Conservation (phyloP, 2,888 invertebrate species). For the Pristionchus fissidentatus region DNA sequence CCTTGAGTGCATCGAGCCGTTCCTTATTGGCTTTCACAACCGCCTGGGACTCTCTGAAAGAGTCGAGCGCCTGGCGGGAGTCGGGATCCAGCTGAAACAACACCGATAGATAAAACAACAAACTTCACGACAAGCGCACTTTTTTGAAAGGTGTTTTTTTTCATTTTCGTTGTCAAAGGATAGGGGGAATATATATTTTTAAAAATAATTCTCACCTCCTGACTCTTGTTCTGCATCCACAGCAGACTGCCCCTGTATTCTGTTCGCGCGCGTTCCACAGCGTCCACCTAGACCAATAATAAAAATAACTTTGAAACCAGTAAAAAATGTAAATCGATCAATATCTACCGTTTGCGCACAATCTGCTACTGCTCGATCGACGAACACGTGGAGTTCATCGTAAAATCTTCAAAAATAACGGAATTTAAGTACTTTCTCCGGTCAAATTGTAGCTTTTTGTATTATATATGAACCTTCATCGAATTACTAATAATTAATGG, state of each 20-base stretch:
- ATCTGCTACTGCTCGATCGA: slow-evolving; percentile 92
- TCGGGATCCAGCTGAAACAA: slow-evolving; percentile 90
- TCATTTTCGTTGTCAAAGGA: no score
- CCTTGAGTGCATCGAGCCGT: slow-evolving; percentile 87
- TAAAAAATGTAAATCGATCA: no score
- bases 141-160: no score
- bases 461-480: no score
- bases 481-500: no score
- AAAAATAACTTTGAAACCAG: slow-evolving; percentile 79
- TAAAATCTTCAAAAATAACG: slow-evolving; percentile 81
- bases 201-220: slow-evolving; percentile 57
- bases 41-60: slow-evolving; percentile 85
- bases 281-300: slow-evolving; percentile 78
- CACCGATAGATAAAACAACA: neutral
- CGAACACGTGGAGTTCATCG: slow-evolving; percentile 92
- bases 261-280: slow-evolving; percentile 89
- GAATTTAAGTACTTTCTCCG: neutral
- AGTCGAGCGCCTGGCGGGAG: slow-evolving; percentile 92
- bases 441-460: neutral
- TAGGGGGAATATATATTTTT: no score
- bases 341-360: slow-evolving; percentile 85
- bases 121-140: neutral
- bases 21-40: slow-evolving; percentile 84
- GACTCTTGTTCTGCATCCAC: slow-evolving; percentile 93
- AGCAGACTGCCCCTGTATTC: slow-evolving; percentile 88